Conservation (phyloP, 2,888 invertebrate genomes). For the Chalcosyrphus nemorum region DNA sequence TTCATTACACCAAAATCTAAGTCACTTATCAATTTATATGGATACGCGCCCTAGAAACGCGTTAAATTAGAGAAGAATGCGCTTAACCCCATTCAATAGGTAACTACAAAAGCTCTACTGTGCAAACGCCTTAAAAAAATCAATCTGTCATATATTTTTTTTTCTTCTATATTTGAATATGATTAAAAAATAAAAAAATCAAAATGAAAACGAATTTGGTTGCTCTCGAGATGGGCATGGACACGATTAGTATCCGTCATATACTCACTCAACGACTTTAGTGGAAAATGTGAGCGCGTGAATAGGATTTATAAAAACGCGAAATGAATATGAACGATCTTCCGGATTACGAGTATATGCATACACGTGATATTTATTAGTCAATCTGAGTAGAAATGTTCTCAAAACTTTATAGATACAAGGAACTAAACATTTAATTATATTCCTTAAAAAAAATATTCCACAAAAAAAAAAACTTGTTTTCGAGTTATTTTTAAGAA, state of each 20-base stretch:
- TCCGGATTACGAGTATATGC: conserved; percentile 53
- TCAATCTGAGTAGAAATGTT: conserved; percentile 1
- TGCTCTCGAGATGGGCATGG: conserved; percentile 23
- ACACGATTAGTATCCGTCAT: conserved; percentile 51
- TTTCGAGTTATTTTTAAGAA: background rate
- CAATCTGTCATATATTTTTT: conserved; percentile 14
- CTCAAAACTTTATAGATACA: background rate
- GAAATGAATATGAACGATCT: conserved; percentile 36
- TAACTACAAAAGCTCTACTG: background rate
- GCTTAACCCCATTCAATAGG: conserved; percentile 39
- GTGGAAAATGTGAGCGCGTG: conserved; percentile 32
- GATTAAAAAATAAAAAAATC: background rate
- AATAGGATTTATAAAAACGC: conserved; percentile 39
- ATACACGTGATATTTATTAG: conserved; percentile 35
- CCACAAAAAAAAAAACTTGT: background rate
- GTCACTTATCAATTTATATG: conserved; percentile 9
- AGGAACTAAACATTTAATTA: background rate
- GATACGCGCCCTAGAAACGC: conserved; percentile 16
- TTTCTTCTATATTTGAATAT: conserved; percentile 22
- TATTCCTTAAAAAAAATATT: no score
- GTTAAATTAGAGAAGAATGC: conserved; percentile 21
- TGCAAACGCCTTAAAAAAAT: conserved; percentile 14
- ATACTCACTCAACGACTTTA: conserved; percentile 33
- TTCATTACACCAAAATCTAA: conserved; percentile 35
- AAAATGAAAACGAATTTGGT: conserved; percentile 41